phyloP scores from a whole-genome alignment of 1,140 invertebrate genomes.

The Epicauta chinensis region DNA sequence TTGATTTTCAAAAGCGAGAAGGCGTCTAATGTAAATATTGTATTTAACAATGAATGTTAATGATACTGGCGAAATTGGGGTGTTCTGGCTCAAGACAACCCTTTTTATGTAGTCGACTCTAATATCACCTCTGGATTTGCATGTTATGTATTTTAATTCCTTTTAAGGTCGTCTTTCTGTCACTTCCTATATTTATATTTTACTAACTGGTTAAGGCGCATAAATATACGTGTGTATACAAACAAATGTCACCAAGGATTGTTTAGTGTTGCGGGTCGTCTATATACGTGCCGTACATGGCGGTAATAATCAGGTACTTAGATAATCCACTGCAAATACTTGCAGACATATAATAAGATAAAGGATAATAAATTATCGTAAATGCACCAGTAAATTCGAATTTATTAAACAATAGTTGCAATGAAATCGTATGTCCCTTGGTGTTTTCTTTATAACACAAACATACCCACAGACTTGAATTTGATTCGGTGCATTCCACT shows the following conservation, averaged over 20 bases:
- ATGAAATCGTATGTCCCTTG: too few relatives aligned
- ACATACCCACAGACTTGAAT: too few relatives aligned
- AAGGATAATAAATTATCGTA: too few relatives aligned
- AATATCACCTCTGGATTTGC: slow-evolving; percentile 31
- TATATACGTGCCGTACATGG: slow-evolving; percentile 10
- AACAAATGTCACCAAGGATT: slow-evolving; percentile 3
- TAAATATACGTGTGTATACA: not conserved
- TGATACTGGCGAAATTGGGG: slow-evolving; percentile 15
- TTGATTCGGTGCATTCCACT: too few relatives aligned
- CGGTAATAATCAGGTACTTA: slow-evolving; percentile 1
- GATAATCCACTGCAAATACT: not conserved
- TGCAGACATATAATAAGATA: too few relatives aligned
- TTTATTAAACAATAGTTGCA: too few relatives aligned
- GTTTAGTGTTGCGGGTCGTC: slow-evolving; percentile 1
- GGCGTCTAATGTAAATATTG: slow-evolving; percentile 30
- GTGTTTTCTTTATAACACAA: too few relatives aligned
- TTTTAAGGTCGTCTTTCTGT: slow-evolving; percentile 11
- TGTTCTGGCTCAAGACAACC: slow-evolving; percentile 23
- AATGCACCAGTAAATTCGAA: too few relatives aligned
- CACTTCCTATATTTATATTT: slow-evolving; percentile 6
- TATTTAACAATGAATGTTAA: slow-evolving; percentile 35
- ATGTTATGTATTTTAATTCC: slow-evolving; percentile 28
- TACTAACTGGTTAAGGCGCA: not conserved
- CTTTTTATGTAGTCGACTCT: slow-evolving; percentile 27
- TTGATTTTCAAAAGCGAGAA: slow-evolving; percentile 27